phyloP scores from a whole-genome alignment of 2,113 vertebrate genomes.

The Illadopsis cleaveri region DNA sequence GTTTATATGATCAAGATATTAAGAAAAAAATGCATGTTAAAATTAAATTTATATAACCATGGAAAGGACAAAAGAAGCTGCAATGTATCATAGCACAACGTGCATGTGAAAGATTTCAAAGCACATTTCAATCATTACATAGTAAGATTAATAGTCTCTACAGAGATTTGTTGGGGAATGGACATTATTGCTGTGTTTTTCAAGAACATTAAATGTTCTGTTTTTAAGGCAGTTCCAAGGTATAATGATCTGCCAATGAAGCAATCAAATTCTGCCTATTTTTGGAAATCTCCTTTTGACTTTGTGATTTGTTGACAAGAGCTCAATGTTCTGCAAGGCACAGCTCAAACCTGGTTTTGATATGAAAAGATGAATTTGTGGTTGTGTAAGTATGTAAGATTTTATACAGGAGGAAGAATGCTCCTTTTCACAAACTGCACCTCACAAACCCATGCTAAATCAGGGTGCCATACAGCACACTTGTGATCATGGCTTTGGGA shows the following conservation, averaged over 20 bases:
- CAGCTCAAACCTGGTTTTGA: not conserved
- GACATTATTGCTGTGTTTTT: not conserved
- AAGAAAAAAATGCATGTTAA: not conserved
- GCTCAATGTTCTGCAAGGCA: not conserved
- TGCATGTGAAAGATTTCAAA: not conserved
- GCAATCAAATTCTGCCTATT: not conserved
- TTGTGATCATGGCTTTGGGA: not conserved
- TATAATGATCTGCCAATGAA: not conserved
- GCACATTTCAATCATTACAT: not conserved
- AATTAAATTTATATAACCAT: not conserved
- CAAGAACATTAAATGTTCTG: not conserved
- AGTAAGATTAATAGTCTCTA: not conserved
- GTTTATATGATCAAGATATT: not conserved
- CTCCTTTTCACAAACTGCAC: not conserved
- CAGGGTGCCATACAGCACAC: no score
- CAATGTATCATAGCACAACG: not conserved
- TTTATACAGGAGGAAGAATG: not conserved
- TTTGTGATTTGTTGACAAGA: not conserved
- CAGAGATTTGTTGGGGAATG: not conserved
- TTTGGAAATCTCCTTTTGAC: not conserved
- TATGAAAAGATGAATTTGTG: not conserved
- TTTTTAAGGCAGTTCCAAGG: not conserved
- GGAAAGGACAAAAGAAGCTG: not conserved
- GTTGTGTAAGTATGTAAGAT: not conserved
- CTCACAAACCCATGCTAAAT: not conserved